Evolutionary conservation across 1,140 invertebrate species (phyloP).

Genomic region (Penaeus indicus): DNA sequence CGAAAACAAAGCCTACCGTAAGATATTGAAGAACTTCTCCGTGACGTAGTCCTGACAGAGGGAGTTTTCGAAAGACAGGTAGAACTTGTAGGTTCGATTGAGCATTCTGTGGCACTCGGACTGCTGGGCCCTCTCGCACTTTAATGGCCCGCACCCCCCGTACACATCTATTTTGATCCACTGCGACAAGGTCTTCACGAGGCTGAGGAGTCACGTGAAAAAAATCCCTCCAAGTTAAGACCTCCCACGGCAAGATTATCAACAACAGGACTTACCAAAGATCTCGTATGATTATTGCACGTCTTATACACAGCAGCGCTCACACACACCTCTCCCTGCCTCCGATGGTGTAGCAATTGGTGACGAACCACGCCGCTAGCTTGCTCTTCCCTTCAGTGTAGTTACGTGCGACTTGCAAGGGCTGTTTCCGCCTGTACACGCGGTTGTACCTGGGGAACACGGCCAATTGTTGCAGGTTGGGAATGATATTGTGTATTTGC

Average conservation of each 20-base stretch:
- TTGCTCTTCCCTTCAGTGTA: no score
- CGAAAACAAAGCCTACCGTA: background rate
- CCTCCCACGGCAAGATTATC: background rate
- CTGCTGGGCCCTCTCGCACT: constrained; percentile 59
- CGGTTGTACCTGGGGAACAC: background rate
- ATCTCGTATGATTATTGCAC: constrained; percentile 27
- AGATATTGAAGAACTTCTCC: constrained; percentile 68
- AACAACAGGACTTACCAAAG: background rate
- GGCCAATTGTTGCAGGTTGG: background rate
- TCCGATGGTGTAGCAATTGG: background rate
- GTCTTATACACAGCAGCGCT: background rate
- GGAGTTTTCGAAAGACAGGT: constrained; percentile 73
- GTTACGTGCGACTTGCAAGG: no score
- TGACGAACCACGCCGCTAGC: no score
- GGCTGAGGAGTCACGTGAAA: background rate
- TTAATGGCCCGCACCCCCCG: constrained; percentile 70
- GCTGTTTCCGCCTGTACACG: no score
- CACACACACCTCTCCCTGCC: no score
- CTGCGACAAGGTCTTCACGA: constrained; percentile 68
- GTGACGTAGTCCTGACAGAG: constrained; percentile 69
- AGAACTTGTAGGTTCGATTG: constrained; percentile 70
- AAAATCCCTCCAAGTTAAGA: background rate
- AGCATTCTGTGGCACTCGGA: constrained; percentile 40
- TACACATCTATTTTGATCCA: constrained; percentile 74
- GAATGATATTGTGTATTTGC: no score